Evolutionary conservation across 92 coral and sea anemone species (phyloP).

Genomic region (Paramuricea clavata): DNA sequence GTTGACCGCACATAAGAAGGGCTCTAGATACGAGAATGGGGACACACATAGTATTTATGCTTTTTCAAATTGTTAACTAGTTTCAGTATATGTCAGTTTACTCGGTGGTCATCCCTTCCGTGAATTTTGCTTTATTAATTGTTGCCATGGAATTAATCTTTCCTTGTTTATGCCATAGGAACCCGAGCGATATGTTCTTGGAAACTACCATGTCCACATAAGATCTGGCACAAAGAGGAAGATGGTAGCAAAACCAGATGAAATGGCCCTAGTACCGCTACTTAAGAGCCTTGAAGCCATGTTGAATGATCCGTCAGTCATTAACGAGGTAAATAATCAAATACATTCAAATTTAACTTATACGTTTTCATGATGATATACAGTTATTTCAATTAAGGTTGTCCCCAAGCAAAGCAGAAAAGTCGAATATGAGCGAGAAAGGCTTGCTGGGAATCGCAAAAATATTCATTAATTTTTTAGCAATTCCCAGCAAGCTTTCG

Average conservation of each 20-base stretch:
- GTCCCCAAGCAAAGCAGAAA: too few relatives aligned
- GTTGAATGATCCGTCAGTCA: constrained; percentile 53
- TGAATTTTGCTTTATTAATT: neutral
- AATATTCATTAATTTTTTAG: too few relatives aligned
- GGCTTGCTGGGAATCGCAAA: too few relatives aligned
- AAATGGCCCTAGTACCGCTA: constrained; percentile 53
- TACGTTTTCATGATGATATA: neutral
- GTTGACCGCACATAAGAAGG: too few relatives aligned
- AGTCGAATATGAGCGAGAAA: too few relatives aligned
- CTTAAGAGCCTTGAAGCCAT: constrained; percentile 54
- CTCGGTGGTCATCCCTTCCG: neutral
- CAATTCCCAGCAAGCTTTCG: too few relatives aligned
- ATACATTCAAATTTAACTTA: constrained; percentile 13
- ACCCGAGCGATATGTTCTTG: constrained; percentile 51
- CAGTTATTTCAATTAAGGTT: too few relatives aligned
- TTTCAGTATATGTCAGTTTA: neutral
- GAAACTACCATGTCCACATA: constrained; percentile 47
- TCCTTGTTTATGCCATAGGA: constrained; percentile 29
- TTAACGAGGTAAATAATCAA: constrained; percentile 44
- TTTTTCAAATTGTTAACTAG: neutral
- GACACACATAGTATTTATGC: too few relatives aligned
- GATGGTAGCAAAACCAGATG: constrained; percentile 41
- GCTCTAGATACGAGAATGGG: too few relatives aligned
- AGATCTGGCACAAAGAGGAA: constrained; percentile 53
- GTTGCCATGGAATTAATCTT: neutral